A percentile compares a stretch with the other conserved stretches of the same genome.
Conservation (phyloP, 2,797 vertebrate genomes). For the Epinephelus coioides region DNA sequence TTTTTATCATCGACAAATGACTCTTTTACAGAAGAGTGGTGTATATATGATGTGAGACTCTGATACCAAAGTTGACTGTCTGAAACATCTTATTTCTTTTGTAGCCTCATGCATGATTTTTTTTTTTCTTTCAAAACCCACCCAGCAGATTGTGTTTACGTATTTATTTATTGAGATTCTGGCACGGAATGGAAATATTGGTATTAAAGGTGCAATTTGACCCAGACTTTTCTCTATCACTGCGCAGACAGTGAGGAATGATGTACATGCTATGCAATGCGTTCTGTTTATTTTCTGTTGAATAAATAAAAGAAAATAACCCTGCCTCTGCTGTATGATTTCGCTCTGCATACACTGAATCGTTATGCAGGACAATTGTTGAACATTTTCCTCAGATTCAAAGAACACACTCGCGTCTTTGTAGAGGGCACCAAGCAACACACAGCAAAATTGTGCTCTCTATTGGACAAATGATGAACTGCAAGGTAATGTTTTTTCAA, state of each 20-base stretch:
- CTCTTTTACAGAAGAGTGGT: slow-evolving; percentile 38
- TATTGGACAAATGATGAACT: slow-evolving; percentile 62
- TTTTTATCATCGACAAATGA: slow-evolving; percentile 37
- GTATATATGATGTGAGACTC: slow-evolving; percentile 28
- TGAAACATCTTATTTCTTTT: slow-evolving; percentile 38
- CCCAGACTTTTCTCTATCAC: slow-evolving; percentile 27
- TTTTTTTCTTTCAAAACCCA: slow-evolving; percentile 32
- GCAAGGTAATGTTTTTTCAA: slow-evolving; percentile 7
- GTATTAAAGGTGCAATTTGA: slow-evolving; percentile 41
- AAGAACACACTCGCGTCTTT: too few relatives aligned
- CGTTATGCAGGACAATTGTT: not conserved
- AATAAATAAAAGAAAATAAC: slow-evolving; percentile 68
- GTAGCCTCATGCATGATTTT: slow-evolving; percentile 68
- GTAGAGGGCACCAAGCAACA: too few relatives aligned
- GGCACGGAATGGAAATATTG: slow-evolving; percentile 24
- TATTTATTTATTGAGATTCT: slow-evolving; percentile 68
- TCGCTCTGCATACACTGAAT: not conserved
- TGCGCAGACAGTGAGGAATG: slow-evolving; percentile 53
- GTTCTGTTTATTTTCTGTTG: slow-evolving; percentile 69
- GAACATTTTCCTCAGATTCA: not conserved
- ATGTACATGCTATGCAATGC: slow-evolving; percentile 75
- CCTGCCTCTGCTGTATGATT: not conserved
- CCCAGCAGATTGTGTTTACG: slow-evolving; percentile 54
- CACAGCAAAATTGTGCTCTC: slow-evolving; percentile 42
- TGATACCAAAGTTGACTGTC: slow-evolving; percentile 55